These are phyloP conservation scores for Bugulina stolonifera DNA, from an alignment of 2,888 invertebrate species.

Conservation along the genomic window DNA sequence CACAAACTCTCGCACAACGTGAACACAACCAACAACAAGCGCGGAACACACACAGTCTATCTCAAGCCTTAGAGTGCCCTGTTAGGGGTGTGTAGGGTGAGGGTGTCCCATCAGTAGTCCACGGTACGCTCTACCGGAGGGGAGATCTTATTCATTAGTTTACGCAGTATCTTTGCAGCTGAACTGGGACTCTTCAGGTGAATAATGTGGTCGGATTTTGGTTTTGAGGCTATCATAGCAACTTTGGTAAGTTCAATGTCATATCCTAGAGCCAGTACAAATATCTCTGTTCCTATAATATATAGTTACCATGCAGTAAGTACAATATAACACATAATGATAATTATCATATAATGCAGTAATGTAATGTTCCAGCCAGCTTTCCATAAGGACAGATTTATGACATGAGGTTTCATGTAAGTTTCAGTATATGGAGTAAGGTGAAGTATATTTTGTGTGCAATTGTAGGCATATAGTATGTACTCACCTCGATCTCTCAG, in stretches of 20 bases:
- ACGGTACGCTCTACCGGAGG: neutral
- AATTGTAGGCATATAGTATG: too few relatives aligned
- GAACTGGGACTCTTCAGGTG: neutral
- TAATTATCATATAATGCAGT: too few relatives aligned
- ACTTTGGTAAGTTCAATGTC: neutral
- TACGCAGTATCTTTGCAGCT: neutral
- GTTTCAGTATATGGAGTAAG: too few relatives aligned
- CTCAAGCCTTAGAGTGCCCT: neutral
- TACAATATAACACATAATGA: too few relatives aligned
- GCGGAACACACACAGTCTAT: too few relatives aligned
- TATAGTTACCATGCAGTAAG: too few relatives aligned
- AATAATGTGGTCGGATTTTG: neutral
- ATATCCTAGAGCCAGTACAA: neutral
- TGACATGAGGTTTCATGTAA: too few relatives aligned
- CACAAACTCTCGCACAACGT: too few relatives aligned
- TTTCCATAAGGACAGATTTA: too few relatives aligned
- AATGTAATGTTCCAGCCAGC: too few relatives aligned
- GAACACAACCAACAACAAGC: too few relatives aligned
- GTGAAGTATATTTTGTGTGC: too few relatives aligned
- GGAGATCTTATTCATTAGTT: neutral
- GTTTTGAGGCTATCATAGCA: neutral
- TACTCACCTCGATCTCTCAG: neutral
- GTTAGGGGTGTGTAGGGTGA: neutral
- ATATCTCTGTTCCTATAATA: constrained; percentile 8
- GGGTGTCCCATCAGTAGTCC: neutral